Conservation (phyloP, 2,797 vertebrate genomes). For the Cyclopterus lumpus region DNA sequence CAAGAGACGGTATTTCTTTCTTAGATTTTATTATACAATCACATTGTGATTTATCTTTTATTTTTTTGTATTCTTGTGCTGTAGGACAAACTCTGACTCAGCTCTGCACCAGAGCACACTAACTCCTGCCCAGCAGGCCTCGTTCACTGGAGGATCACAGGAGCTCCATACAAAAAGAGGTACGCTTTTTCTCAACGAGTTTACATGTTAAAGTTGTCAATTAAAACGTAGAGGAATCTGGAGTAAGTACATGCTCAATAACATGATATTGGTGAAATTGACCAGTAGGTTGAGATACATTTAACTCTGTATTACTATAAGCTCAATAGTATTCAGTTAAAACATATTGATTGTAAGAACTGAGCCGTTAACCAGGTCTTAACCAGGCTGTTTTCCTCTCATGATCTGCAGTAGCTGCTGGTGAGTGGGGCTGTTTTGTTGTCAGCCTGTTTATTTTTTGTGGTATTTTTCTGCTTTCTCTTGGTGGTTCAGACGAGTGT, state of each 20-base stretch:
- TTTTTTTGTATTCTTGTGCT: slow-evolving; percentile 26
- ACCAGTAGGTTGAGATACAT: neutral
- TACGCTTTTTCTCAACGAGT: slow-evolving; percentile 48
- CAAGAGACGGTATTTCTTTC: neutral
- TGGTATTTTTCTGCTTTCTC: slow-evolving; percentile 34
- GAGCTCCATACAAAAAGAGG: slow-evolving; percentile 92
- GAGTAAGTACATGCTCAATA: neutral
- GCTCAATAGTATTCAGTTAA: neutral
- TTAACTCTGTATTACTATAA: neutral
- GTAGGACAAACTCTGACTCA: slow-evolving; percentile 94
- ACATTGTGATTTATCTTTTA: neutral
- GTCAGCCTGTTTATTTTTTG: slow-evolving; percentile 10
- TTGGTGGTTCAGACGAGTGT: slow-evolving; percentile 36
- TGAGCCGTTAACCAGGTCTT: neutral
- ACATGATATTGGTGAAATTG: neutral
- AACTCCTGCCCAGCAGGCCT: slow-evolving; percentile 86
- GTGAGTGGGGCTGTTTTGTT: slow-evolving; percentile 1
- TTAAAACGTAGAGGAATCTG: neutral
- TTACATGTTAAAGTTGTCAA: neutral
- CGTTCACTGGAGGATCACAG: slow-evolving; percentile 88
- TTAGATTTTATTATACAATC: neutral
- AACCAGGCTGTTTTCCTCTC: neutral
- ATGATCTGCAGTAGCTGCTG: neutral
- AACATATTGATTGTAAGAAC: neutral
- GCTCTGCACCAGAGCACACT: slow-evolving; percentile 94